phyloP scores from a whole-genome alignment of 2,113 vertebrate genomes.

The Semnornis frantzii region DNA sequence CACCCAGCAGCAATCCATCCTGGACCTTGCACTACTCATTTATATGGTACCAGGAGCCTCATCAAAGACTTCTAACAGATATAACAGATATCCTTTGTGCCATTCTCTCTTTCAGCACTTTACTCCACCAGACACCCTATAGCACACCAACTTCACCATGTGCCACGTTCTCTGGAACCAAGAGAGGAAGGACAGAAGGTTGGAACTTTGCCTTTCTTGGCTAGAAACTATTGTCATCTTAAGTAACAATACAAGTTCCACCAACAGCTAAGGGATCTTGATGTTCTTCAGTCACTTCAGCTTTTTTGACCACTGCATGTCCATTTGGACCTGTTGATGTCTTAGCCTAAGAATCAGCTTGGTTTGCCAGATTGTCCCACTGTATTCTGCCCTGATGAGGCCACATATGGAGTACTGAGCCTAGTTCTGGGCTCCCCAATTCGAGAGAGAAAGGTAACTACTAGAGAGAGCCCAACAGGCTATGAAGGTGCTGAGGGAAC shows the following conservation, averaged over 20 bases:
- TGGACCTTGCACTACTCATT: not conserved
- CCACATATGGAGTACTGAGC: no score
- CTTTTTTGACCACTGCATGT: not conserved
- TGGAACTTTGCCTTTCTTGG: rapidly evolving
- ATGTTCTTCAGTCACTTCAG: not conserved
- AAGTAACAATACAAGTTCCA: rapidly evolving
- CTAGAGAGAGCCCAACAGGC: no score
- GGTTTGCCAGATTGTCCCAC: not conserved
- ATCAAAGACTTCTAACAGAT: not conserved
- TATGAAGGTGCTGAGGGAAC: no score
- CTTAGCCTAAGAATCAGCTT: not conserved
- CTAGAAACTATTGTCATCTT: not conserved
- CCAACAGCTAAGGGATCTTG: not conserved
- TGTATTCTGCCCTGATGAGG: no score
- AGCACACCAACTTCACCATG: rapidly evolving
- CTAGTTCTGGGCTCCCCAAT: no score
- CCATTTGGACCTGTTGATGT: not conserved
- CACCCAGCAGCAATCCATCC: not conserved
- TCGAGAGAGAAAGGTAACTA: no score
- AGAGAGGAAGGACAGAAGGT: not conserved
- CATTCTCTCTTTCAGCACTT: not conserved
- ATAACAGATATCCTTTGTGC: not conserved
- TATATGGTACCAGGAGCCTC: rapidly evolving
- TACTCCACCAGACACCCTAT: rapidly evolving
- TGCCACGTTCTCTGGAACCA: rapidly evolving